Conservation (phyloP, 2,888 invertebrate species). For the Phengaris arion region DNA sequence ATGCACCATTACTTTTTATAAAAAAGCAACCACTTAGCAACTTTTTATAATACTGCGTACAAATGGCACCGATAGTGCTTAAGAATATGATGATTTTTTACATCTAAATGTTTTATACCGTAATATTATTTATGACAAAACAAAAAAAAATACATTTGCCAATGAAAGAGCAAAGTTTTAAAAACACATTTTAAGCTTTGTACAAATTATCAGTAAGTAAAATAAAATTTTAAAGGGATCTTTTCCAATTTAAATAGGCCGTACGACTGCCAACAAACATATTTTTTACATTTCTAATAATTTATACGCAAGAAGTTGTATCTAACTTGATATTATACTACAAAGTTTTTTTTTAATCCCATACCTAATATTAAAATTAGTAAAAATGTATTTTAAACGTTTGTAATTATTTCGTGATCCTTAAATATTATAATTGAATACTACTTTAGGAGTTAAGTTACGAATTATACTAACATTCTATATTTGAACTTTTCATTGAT, state of each 20-base stretch:
- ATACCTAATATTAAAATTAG: not conserved
- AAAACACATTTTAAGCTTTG: not conserved
- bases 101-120: not conserved
- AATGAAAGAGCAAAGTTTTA: no score
- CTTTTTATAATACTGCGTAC: slow-evolving; percentile 11
- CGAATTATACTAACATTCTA: slow-evolving; percentile 2
- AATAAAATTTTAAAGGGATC: not conserved
- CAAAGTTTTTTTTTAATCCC: not conserved
- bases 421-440: slow-evolving; percentile 4
- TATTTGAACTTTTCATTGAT: slow-evolving; percentile 18
- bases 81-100: not conserved
- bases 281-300: not conserved
- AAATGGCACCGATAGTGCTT: not conserved
- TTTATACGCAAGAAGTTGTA: not conserved
- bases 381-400: not conserved
- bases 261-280: not conserved
- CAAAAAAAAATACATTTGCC: no score
- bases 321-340: not conserved
- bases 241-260: not conserved
- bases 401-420: not conserved
- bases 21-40: not conserved
- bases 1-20: slow-evolving; percentile 10
- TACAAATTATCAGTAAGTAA: not conserved
- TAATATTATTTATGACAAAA: no score
- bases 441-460: slow-evolving; percentile 7